phyloP scores from a whole-genome alignment of 2,113 vertebrate genomes.

The Podocnemis expansa region DNA sequence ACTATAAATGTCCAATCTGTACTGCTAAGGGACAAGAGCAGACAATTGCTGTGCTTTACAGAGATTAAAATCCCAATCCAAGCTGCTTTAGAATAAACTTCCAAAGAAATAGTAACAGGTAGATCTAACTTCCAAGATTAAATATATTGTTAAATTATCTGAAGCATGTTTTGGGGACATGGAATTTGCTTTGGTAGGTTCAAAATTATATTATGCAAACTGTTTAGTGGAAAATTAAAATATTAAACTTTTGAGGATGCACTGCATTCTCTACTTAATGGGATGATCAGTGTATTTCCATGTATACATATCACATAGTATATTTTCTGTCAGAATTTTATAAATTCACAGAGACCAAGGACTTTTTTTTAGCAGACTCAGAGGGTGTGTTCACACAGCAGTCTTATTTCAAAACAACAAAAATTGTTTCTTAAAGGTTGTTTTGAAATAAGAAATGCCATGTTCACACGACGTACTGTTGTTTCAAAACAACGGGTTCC shows the following conservation, averaged over 20 bases:
- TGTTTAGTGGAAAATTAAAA: neutral
- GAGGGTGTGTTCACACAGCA: too few relatives aligned
- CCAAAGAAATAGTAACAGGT: neutral
- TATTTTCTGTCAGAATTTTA: neutral
- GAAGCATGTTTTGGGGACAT: neutral
- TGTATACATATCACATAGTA: accelerated
- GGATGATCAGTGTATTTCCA: neutral
- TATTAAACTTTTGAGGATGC: neutral
- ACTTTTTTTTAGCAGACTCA: accelerated
- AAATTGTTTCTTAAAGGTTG: too few relatives aligned
- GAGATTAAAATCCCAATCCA: accelerated
- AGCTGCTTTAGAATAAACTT: neutral
- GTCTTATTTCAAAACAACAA: too few relatives aligned
- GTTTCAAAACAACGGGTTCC: too few relatives aligned
- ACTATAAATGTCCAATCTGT: neutral
- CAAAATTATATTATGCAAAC: neutral
- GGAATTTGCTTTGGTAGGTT: neutral
- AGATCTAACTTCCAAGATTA: neutral
- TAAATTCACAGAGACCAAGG: accelerated
- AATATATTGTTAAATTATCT: accelerated
- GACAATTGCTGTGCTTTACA: accelerated
- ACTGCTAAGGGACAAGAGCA: neutral
- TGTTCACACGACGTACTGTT: too few relatives aligned
- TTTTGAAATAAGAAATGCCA: too few relatives aligned
- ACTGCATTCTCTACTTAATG: neutral